Percentiles rank a stretch among this genome's conserved stretches.
phyloP scores from a whole-genome alignment of 2,888 invertebrate genomes.

The Zele albiditarsus region DNA sequence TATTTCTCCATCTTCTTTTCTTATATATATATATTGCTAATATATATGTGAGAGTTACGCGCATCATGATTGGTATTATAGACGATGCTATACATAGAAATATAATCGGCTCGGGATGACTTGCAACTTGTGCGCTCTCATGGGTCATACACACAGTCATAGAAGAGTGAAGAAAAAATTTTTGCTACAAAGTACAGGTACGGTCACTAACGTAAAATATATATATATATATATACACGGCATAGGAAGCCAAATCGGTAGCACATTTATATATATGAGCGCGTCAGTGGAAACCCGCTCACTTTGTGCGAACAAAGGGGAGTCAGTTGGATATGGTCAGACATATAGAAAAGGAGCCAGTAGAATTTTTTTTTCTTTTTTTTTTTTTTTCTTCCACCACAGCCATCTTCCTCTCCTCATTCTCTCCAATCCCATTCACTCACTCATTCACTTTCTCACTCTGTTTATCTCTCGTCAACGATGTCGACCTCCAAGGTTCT shows the following conservation, averaged over 20 bases:
- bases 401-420: not conserved
- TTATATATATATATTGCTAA: not conserved
- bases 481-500: constrained; percentile 35
- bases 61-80: not conserved
- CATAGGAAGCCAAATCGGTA: constrained; percentile 38
- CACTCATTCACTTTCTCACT: not conserved
- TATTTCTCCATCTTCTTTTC: not conserved
- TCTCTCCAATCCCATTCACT: not conserved
- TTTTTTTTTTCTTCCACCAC: constrained; percentile 20
- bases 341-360: constrained; percentile 39
- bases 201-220: not conserved
- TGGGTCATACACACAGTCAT: not conserved
- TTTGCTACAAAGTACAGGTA: not conserved
- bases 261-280: constrained; percentile 22
- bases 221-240: too few relatives aligned
- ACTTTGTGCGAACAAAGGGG: constrained; percentile 47
- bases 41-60: not conserved
- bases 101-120: constrained; percentile 34
- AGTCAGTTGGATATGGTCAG: constrained; percentile 51
- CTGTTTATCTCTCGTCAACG: not conserved
- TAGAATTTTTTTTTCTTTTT: constrained; percentile 26
- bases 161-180: constrained; percentile 3
- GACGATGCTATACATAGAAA: constrained; percentile 4
- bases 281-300: constrained; percentile 35
- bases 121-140: constrained; percentile 14